Evolutionary conservation across 1,140 invertebrate species (phyloP).

Genomic region (Panagrolaimus sp.): DNA sequence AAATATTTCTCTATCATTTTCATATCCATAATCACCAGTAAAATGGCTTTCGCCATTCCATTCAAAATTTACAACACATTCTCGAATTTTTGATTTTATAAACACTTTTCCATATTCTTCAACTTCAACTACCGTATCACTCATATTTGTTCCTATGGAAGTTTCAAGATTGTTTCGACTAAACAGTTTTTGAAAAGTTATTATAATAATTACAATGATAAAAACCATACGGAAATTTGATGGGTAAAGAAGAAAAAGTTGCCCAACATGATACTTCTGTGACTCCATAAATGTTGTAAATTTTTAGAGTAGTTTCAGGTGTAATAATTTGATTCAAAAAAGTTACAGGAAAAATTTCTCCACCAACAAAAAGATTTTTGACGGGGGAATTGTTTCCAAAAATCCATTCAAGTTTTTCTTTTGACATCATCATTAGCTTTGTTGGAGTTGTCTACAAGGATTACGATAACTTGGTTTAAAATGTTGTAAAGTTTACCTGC

Average conservation of each 20-base stretch:
- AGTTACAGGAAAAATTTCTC: neutral
- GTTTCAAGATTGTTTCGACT: too few species aligned
- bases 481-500: too few species aligned
- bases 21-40: neutral
- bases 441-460: neutral
- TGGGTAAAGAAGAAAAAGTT: neutral
- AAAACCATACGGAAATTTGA: neutral
- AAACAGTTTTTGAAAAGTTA: too few species aligned
- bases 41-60: neutral
- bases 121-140: too few species aligned
- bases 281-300: constrained; percentile 11
- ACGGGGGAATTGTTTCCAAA: neutral
- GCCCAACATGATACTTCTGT: constrained; percentile 3
- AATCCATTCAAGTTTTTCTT: neutral
- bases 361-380: constrained; percentile 7
- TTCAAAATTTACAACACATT: too few species aligned
- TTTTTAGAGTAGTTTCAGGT: neutral
- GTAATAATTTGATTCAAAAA: neutral
- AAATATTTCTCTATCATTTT: neutral
- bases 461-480: too few species aligned
- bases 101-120: too few species aligned
- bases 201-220: too few species aligned
- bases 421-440: neutral
- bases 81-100: too few species aligned
- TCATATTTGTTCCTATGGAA: too few species aligned